phyloP scores from a whole-genome alignment of 37 sponge, comb jelly and placozoan species.

The Beroe forskalii region DNA sequence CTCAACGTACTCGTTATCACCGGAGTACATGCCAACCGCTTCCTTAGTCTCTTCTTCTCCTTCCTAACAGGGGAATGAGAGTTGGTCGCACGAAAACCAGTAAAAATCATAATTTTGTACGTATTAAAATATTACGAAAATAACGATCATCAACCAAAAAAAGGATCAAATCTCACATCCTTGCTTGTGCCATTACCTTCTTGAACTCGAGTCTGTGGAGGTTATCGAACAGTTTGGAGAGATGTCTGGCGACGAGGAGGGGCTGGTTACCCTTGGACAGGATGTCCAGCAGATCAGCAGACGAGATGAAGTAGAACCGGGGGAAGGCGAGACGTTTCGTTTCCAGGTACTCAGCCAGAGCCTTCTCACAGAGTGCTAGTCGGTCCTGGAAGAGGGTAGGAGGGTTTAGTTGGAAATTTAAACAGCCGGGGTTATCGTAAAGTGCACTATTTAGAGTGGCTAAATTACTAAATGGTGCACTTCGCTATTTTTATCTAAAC shows the following conservation, averaged over 20 bases:
- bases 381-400: constrained; percentile 66
- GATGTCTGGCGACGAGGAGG: constrained; percentile 86
- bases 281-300: constrained; percentile 94
- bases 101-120: no score
- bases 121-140: no score
- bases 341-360: constrained; percentile 97
- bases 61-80: no score
- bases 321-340: constrained; percentile 99
- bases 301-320: constrained; percentile 98
- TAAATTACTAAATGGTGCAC: no score
- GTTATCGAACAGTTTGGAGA: constrained; percentile 99
- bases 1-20: constrained; percentile 93
- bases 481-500: no score
- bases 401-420: no score
- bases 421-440: no score
- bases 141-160: no score
- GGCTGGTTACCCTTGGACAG: constrained; percentile 97
- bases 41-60: constrained; percentile 77
- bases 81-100: no score
- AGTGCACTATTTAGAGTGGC: no score
- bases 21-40: constrained; percentile 98
- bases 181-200: no score
- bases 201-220: constrained; percentile 89
- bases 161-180: no score
- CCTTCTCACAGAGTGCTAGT: constrained; percentile 94